Percentiles rank a stretch among this genome's conserved stretches.
These are phyloP conservation scores for Prorops nasuta DNA, from an alignment of 1,140 invertebrate species.

Conservation along the genomic window DNA sequence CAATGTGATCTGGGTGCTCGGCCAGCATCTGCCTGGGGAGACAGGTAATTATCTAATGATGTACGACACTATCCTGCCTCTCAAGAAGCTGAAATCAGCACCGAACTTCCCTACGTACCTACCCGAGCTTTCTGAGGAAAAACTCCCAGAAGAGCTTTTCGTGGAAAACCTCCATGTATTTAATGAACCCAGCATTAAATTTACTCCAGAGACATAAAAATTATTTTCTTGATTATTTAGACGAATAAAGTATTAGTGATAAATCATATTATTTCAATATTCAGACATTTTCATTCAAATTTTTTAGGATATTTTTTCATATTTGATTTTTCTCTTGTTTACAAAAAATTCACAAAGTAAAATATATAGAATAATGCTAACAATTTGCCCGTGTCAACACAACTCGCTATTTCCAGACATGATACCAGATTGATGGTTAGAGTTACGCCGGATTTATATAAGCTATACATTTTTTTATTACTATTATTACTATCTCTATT, in stretches of 20 bases:
- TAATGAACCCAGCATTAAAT: slow-evolving; percentile 67
- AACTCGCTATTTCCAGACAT: slow-evolving; percentile 5
- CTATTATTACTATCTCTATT: no score
- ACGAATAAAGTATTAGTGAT: not conserved
- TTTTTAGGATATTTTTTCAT: slow-evolving; percentile 18
- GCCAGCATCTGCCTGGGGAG: slow-evolving; percentile 78
- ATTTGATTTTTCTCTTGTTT: slow-evolving; percentile 21
- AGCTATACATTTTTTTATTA: slow-evolving; percentile 43
- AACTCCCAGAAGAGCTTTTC: slow-evolving; percentile 69
- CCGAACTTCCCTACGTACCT: slow-evolving; percentile 83
- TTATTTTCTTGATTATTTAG: not conserved
- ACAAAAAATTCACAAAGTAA: slow-evolving; percentile 8
- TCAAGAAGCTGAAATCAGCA: slow-evolving; percentile 59
- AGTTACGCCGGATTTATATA: slow-evolving; percentile 36
- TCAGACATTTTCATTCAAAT: not conserved
- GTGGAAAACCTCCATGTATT: slow-evolving; percentile 72
- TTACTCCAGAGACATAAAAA: slow-evolving; percentile 55
- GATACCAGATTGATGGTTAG: slow-evolving; percentile 22
- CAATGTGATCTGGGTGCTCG: slow-evolving; percentile 87
- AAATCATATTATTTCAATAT: not conserved
- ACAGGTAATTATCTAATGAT: slow-evolving; percentile 79
- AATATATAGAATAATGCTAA: not conserved
- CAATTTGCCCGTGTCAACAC: not conserved
- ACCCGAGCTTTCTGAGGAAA: slow-evolving; percentile 57
- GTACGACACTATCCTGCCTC: slow-evolving; percentile 74